phyloP scores from a whole-genome alignment of 2,888 invertebrate species.

The Athalia circularis region DNA sequence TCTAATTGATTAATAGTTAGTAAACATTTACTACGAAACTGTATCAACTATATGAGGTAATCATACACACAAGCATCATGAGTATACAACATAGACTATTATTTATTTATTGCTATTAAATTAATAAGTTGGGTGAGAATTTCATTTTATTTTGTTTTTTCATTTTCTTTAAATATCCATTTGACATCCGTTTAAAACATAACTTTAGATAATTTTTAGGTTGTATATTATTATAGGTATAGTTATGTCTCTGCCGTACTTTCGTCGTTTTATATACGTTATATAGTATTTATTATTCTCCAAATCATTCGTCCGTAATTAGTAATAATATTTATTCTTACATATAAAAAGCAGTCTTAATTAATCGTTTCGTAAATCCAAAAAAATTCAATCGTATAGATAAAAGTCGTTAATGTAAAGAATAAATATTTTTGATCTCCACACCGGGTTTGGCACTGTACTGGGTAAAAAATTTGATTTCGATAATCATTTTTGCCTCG shows the following conservation, averaged over 20 bases:
- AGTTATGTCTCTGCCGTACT: not conserved
- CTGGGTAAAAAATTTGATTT: slow-evolving; percentile 15
- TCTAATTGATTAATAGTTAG: slow-evolving; percentile 35
- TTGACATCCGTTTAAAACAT: not conserved
- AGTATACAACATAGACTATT: slow-evolving; percentile 26
- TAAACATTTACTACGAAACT: slow-evolving; percentile 24
- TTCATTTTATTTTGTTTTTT: too few relatives aligned
- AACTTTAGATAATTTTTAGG: not conserved
- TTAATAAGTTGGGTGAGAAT: not conserved
- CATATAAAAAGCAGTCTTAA: slow-evolving; percentile 28
- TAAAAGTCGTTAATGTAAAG: not conserved
- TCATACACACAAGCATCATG: slow-evolving; percentile 28
- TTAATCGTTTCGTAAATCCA: slow-evolving; percentile 25
- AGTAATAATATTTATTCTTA: slow-evolving; percentile 9
- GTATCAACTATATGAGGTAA: slow-evolving; percentile 21
- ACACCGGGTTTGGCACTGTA: slow-evolving; percentile 10
- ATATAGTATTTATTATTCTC: not conserved
- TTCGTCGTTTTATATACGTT: not conserved
- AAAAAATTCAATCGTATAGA: not conserved
- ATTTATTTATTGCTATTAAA: slow-evolving; percentile 28
- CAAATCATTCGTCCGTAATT: slow-evolving; percentile 19
- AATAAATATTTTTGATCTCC: not conserved
- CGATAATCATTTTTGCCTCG: not conserved
- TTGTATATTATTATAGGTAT: not conserved
- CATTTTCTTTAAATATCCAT: too few relatives aligned